phyloP scores from a whole-genome alignment of 2,113 vertebrate species.

The Circaetus gallicus region DNA sequence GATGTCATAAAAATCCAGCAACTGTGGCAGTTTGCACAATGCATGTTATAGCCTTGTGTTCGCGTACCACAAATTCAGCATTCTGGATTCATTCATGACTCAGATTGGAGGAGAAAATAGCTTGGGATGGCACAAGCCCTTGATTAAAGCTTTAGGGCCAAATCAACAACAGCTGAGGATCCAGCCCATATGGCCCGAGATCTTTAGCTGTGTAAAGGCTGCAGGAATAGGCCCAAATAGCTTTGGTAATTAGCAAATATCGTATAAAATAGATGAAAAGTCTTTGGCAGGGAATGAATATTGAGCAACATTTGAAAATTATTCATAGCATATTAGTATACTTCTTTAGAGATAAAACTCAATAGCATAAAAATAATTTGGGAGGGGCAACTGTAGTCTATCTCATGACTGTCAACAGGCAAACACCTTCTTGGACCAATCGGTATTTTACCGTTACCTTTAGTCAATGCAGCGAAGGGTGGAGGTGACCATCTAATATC shows the following conservation, averaged over 20 bases:
- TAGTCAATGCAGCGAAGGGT: not conserved
- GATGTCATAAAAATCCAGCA: constrained; percentile 44
- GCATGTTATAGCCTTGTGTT: constrained; percentile 32
- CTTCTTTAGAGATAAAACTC: constrained; percentile 12
- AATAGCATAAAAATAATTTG: not conserved
- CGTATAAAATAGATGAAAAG: constrained; percentile 48
- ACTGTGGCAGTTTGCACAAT: constrained; percentile 42
- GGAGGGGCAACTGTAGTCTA: not conserved
- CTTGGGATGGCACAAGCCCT: constrained; percentile 42
- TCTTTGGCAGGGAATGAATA: not conserved
- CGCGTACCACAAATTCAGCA: constrained; percentile 25
- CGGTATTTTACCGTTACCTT: not conserved
- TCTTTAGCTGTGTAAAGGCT: constrained; percentile 54
- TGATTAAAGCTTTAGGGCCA: constrained; percentile 65
- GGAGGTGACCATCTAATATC: not conserved
- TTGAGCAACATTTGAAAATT: constrained; percentile 30
- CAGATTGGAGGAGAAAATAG: constrained; percentile 43
- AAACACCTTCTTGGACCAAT: not conserved
- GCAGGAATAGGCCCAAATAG: constrained; percentile 58
- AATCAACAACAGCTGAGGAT: constrained; percentile 62
- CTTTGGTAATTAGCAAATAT: constrained; percentile 62
- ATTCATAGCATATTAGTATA: constrained; percentile 6
- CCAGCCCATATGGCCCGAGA: constrained; percentile 53
- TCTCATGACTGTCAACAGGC: not conserved
- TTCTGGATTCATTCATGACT: constrained; percentile 43